These are phyloP conservation scores for Drosophila atroscutellata DNA, from an alignment of 2,888 invertebrate genomes.

Conservation along the genomic window DNA sequence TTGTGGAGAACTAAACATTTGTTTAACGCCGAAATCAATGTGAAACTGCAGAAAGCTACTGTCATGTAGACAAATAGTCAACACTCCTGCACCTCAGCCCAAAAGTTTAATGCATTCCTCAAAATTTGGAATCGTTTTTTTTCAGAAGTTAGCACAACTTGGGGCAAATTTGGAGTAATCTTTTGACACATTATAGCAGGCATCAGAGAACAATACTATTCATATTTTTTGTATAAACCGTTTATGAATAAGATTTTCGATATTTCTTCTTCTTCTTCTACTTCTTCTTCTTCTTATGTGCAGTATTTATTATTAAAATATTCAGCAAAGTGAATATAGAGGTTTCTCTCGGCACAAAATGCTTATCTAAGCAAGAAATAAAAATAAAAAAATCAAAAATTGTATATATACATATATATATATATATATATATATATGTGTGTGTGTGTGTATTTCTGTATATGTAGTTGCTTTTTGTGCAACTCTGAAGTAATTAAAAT, in stretches of 20 bases:
- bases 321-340: background rate
- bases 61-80: background rate
- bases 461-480: background rate
- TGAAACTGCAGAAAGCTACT: background rate
- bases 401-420: background rate
- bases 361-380: slow-evolving; percentile 7
- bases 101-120: background rate
- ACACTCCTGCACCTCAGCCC: background rate
- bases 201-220: background rate
- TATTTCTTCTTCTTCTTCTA: no score
- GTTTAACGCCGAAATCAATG: background rate
- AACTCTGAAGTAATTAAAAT: slow-evolving; percentile 33
- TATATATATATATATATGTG: background rate
- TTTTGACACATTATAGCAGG: background rate
- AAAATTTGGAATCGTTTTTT: background rate
- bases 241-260: background rate
- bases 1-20: background rate
- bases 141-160: background rate
- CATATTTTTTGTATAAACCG: no score
- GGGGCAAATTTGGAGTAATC: background rate
- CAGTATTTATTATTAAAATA: no score
- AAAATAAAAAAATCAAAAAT: background rate
- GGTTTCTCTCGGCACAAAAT: background rate
- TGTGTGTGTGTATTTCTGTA: background rate
- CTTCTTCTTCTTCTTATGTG: background rate